Conservation (phyloP, 2,888 invertebrate species). For the Sepiola atlantica region DNA sequence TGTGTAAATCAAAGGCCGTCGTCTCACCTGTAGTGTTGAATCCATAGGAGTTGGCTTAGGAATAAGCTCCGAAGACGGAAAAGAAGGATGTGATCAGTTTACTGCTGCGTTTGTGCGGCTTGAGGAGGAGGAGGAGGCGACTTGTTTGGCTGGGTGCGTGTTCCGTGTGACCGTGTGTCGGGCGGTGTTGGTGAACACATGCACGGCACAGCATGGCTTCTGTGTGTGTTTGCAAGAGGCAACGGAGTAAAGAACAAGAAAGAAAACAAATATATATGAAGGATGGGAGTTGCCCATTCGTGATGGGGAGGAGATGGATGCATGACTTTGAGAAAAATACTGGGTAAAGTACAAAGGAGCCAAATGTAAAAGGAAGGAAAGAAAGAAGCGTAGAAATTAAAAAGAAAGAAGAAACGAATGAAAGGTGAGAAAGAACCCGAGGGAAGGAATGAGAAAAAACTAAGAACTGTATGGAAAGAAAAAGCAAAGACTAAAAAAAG, state of each 20-base stretch:
- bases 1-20: neutral
- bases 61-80: neutral
- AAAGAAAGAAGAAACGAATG: neutral
- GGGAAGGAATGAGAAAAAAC: neutral
- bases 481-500: neutral
- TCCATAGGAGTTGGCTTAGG: constrained; percentile 15
- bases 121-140: no score
- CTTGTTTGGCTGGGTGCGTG: neutral
- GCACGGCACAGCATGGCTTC: neutral
- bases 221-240: neutral
- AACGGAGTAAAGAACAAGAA: neutral
- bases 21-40: constrained; percentile 23
- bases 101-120: neutral
- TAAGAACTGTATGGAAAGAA: neutral
- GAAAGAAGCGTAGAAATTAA: neutral
- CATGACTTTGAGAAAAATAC: neutral
- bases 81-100: neutral
- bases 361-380: neutral
- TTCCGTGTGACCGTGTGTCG: neutral
- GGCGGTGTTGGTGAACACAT: neutral
- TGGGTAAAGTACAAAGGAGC: neutral
- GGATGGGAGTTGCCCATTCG: neutral
- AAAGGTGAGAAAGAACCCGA: neutral
- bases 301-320: neutral
- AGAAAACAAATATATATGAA: neutral